phyloP scores from a whole-genome alignment of 2,797 vertebrate species.

The Squalus acanthias region DNA sequence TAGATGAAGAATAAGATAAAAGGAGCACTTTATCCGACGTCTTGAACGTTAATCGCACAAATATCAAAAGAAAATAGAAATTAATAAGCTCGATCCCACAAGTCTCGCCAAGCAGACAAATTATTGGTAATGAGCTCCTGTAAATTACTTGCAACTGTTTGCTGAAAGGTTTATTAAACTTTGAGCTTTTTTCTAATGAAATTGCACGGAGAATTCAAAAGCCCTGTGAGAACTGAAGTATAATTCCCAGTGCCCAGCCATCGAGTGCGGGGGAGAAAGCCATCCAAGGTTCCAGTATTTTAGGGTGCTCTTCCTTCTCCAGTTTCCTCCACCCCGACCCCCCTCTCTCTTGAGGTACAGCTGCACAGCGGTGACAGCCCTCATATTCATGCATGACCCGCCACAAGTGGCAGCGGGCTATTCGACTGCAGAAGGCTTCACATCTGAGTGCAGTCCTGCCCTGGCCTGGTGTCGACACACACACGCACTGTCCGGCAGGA shows the following conservation, averaged over 20 bases:
- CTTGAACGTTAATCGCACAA: background rate
- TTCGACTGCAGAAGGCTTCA: background rate
- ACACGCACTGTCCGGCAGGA: background rate
- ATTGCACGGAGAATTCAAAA: background rate
- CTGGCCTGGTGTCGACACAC: too few relatives aligned
- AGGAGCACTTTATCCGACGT: background rate
- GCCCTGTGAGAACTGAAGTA: background rate
- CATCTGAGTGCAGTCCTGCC: background rate
- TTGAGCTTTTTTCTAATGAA: background rate
- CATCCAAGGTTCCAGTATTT: background rate
- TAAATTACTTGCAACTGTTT: background rate
- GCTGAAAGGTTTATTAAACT: background rate
- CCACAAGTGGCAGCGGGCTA: background rate
- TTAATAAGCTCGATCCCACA: background rate
- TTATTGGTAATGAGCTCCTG: conserved; percentile 1
- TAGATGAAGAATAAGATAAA: conserved; percentile 1
- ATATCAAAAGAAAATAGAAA: conserved; percentile 1
- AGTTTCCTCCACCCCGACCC: too few relatives aligned
- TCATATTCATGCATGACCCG: background rate
- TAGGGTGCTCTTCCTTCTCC: background rate
- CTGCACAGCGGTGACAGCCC: background rate
- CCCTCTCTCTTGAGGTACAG: background rate
- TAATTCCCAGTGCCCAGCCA: too few relatives aligned
- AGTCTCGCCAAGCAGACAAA: background rate
- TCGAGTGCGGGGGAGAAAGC: too few relatives aligned